Conservation (phyloP, 2,113 vertebrate species). For the Gracilinanus agilis region DNA sequence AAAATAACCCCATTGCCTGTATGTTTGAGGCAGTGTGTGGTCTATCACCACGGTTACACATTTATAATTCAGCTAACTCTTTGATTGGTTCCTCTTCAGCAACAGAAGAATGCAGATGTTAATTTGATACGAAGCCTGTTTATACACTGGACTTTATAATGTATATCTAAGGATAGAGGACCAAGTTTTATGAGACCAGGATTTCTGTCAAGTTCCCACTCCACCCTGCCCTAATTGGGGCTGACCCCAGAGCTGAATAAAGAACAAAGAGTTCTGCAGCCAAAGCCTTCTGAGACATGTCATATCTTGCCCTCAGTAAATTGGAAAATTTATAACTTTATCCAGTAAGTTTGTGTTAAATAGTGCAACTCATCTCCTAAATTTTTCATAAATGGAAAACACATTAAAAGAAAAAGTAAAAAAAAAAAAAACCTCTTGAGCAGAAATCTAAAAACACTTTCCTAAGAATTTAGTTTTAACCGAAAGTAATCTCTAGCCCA, state of each 20-base stretch:
- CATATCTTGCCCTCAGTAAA: slow-evolving; percentile 60
- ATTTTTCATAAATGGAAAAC: slow-evolving; percentile 15
- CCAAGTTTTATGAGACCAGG: slow-evolving; percentile 74
- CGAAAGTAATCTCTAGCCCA: background rate
- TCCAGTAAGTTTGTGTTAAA: slow-evolving; percentile 30
- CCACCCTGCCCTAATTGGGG: slow-evolving; percentile 66
- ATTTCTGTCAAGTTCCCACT: slow-evolving; percentile 62
- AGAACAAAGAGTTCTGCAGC: slow-evolving; percentile 74
- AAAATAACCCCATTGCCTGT: slow-evolving; percentile 32
- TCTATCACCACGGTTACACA: slow-evolving; percentile 48
- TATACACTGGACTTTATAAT: slow-evolving; percentile 75
- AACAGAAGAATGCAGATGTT: slow-evolving; percentile 71
- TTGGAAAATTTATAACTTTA: slow-evolving; percentile 25
- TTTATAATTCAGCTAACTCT: slow-evolving; percentile 55
- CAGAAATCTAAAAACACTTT: slow-evolving; percentile 27
- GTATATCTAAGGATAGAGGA: slow-evolving; percentile 73
- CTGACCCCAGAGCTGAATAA: slow-evolving; percentile 71
- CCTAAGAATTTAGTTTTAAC: background rate
- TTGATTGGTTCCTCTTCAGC: slow-evolving; percentile 55
- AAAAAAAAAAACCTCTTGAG: background rate
- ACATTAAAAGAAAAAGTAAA: slow-evolving; percentile 39
- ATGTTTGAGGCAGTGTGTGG: slow-evolving; percentile 40
- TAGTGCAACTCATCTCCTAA: slow-evolving; percentile 23
- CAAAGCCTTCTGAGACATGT: slow-evolving; percentile 38
- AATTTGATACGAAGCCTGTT: slow-evolving; percentile 74